Base-by-base conservation (phyloP, 2,888 invertebrate species). In the Caenorhabditis sp. region DNA sequence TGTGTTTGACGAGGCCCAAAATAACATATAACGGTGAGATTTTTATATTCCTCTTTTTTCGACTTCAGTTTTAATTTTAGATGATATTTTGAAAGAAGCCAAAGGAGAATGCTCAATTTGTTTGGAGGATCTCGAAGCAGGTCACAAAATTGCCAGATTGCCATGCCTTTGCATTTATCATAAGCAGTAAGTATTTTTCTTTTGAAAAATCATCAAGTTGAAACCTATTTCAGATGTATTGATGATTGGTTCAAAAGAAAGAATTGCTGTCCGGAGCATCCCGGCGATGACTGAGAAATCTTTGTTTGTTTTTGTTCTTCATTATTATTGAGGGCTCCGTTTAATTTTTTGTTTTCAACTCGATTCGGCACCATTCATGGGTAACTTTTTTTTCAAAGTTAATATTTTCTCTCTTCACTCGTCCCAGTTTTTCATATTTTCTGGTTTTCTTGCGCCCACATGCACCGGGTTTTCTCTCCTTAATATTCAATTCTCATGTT, bases 81-180 rank as follows among this genome's bases (percentile, higher is more conserved):
- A 98, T 95, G 98, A 98, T 94, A 95, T 97, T 92, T 94, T 98
- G 94, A 95, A 95, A 91, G 97, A 97, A 93, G 95, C 96, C 93
- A 98, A 98, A 94, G 98, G 97, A 86, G 98, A 98, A 94, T 98
- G 98, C 94, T 96, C 97, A 92, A 98, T 98, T 94, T 99, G 98
- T 94, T 95, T 98, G 93, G 98, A 99, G 94, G 98, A 98, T 93
- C 95, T 99, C 93, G 95, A 95, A 92, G 95, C 96, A 92, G 98
- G 98, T 84, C 96, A 98, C 94, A 96, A 96, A 92, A 98, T 99
- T 94, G 98, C 98, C 92, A 95, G 98, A 93, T 95, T 98, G 94
- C 98, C 98, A 92, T 98, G 98, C 94, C 95, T 99, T 92, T 98
- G 98, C 95, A 96, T 98, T 94, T 98, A 98, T 94, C 98, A 99